Evolutionary conservation across 2,888 invertebrate genomes (phyloP).

Genomic region (Caenorhabditis wallacei): DNA sequence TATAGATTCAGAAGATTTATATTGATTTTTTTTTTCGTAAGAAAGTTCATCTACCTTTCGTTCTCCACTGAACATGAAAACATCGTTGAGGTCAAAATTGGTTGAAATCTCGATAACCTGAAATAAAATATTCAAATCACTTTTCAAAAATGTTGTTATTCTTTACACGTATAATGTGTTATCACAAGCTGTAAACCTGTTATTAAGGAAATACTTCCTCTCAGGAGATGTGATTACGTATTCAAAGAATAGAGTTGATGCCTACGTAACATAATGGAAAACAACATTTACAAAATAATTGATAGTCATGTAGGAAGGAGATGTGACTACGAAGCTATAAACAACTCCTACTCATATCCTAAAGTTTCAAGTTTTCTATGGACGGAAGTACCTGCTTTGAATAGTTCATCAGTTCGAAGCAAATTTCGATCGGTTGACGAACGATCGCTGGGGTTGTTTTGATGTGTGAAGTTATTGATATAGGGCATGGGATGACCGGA

Average conservation of each 20-base stretch:
- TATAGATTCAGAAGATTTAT: too few species aligned
- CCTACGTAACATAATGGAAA: background rate
- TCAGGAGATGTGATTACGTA: background rate
- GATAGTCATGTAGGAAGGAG: background rate
- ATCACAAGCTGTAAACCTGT: too few species aligned
- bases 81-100: constrained; percentile 71
- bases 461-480: constrained; percentile 59
- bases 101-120: constrained; percentile 64
- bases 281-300: background rate
- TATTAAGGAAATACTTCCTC: background rate
- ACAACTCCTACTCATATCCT: too few species aligned
- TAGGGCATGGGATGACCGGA: constrained; percentile 68
- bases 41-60: constrained; percentile 58
- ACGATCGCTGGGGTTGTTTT: constrained; percentile 61
- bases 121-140: constrained; percentile 24
- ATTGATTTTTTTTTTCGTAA: too few species aligned
- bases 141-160: too few species aligned
- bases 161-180: too few species aligned
- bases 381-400: constrained; percentile 45
- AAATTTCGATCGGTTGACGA: constrained; percentile 67
- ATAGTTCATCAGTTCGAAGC: constrained; percentile 57
- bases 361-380: too few species aligned
- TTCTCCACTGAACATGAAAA: constrained; percentile 73
- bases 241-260: background rate
- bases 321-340: background rate